Base-by-base conservation (phyloP, 2,888 invertebrate species). In the Quadriops clusia region DNA sequence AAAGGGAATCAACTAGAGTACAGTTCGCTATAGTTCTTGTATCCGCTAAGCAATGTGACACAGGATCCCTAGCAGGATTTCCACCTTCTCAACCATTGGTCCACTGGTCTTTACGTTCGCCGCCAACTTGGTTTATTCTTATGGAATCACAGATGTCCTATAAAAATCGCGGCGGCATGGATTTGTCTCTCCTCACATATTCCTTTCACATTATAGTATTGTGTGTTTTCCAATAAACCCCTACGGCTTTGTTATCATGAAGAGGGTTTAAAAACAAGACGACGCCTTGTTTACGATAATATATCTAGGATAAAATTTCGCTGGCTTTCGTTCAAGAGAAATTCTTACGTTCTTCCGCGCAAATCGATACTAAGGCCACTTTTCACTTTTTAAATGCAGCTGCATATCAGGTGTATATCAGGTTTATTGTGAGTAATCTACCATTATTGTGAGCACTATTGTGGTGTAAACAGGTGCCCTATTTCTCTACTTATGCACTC, bases 131-230 rank as follows among this genome's bases (percentile, higher is more conserved):
- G 44, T 51, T 48, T 50, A 50, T 49, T 48, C 51, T 50, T 50
- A 51, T 50, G 51, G 54, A 54, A 54, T 54, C 54, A 53, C 52
- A 50, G 50, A 51, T 53, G 52, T 51, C 51, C 52, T 52, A 56
- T 55, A 56, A 55, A 55, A 56, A 47, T 51, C 50, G 49, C 49
- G 52, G 49, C 51, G 51, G 49, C 50, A 40, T 41, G 54, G 54
- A 56, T 56, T 55, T 55, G 54, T 54, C 51, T 47, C 45, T 44
- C n/a, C n/a, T 43, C 49, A 47, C 51, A 40, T 42, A 40, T 40
- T 42, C 42, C 34, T 40, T 40, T 42, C 38, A 28, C 40, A 42
- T 42, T 42, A 42, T 37, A 39, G 39, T 38, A 28, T 23, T 12
- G 27, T 16, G 17, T 15, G 9, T 17, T 23, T 18, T 12, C 27